phyloP scores from a whole-genome alignment of 2,113 vertebrate species.

The Amphilophus citrinellus region DNA sequence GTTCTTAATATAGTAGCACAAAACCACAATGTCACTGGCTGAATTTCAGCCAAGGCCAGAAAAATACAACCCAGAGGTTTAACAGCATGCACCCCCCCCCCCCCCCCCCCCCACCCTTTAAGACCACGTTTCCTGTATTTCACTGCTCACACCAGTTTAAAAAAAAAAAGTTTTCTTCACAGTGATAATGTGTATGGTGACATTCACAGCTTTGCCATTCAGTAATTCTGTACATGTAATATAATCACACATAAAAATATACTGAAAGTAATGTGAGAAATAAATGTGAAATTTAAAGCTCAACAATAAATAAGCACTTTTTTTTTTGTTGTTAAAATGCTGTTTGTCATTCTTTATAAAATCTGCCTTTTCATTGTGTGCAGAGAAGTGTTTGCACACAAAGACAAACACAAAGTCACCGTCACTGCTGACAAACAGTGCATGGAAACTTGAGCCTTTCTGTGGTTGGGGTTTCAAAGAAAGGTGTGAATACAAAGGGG shows the following conservation, averaged over 20 bases:
- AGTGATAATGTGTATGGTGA: background rate
- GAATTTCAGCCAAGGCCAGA: background rate
- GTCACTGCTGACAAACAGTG: background rate
- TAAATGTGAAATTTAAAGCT: background rate
- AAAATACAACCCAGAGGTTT: too few relatives aligned
- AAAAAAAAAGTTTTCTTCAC: background rate
- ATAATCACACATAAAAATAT: background rate
- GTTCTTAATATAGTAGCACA: accelerated
- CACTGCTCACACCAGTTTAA: background rate
- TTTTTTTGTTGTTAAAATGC: too few relatives aligned
- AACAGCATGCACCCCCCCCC: background rate
- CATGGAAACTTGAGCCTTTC: conserved; percentile 34
- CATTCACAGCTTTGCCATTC: background rate
- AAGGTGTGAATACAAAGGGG: background rate
- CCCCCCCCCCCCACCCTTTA: accelerated
- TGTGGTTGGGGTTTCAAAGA: conserved; percentile 24
- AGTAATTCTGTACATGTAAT: background rate
- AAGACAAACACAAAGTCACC: background rate
- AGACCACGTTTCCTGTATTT: background rate
- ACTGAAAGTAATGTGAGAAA: background rate
- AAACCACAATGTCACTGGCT: background rate
- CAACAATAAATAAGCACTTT: background rate
- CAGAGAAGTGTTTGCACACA: background rate
- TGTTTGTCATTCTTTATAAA: background rate
- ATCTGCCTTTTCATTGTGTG: background rate